These are phyloP conservation scores for Acrobasis suavella DNA, from an alignment of 2,888 invertebrate species.

Conservation along the genomic window DNA sequence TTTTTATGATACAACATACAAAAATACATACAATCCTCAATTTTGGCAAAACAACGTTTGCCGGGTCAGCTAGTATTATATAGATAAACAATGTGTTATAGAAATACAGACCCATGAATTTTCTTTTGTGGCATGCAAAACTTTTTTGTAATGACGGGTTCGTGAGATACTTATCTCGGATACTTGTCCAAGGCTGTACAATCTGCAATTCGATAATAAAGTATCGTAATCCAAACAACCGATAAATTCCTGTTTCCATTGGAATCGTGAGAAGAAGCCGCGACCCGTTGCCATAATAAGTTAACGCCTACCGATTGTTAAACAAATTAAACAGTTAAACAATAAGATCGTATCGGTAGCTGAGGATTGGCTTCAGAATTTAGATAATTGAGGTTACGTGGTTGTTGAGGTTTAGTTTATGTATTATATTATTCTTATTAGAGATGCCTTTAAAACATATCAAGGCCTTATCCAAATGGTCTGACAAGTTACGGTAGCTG, in stretches of 20 bases:
- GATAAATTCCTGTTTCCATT: background rate
- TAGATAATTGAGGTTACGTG: slow-evolving; percentile 8
- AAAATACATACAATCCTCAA: no score
- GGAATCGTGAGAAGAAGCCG: slow-evolving; percentile 19
- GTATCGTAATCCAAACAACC: background rate
- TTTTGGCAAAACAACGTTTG: no score
- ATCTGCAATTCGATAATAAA: background rate
- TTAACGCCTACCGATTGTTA: slow-evolving; percentile 10
- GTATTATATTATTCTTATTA: no score
- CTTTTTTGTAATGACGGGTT: background rate
- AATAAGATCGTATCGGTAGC: slow-evolving; percentile 13
- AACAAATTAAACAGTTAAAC: slow-evolving; percentile 5
- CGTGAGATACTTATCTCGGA: background rate
- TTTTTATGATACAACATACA: no score
- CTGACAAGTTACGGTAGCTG: no score
- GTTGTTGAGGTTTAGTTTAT: background rate
- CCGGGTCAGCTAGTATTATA: no score
- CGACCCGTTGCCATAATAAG: background rate
- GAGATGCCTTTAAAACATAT: no score
- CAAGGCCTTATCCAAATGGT: no score
- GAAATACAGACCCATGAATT: background rate
- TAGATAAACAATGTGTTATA: no score
- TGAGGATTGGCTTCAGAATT: slow-evolving; percentile 2
- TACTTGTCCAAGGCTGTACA: background rate
- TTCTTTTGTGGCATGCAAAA: background rate